These are phyloP conservation scores for Potorous gilbertii DNA, from an alignment of 2,797 vertebrate species.

Conservation along the genomic window DNA sequence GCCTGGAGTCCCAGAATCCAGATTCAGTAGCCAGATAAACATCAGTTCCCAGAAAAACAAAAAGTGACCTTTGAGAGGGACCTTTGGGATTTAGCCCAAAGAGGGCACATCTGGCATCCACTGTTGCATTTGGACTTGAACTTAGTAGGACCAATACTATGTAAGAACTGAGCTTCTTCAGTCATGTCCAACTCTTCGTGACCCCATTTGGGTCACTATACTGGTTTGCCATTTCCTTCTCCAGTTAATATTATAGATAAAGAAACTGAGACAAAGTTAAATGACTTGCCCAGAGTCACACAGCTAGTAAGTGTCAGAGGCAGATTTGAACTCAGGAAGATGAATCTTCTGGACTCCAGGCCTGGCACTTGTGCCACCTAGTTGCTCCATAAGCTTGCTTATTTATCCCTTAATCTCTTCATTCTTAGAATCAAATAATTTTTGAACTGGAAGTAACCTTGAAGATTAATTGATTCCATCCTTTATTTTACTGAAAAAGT, in stretches of 20 bases:
- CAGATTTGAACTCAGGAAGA: neutral
- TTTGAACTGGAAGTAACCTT: neutral
- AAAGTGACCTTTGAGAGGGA: neutral
- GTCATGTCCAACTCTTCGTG: neutral
- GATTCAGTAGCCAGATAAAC: neutral
- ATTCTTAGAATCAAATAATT: constrained; percentile 18
- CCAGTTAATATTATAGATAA: neutral
- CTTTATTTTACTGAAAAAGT: neutral
- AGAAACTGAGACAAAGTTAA: neutral
- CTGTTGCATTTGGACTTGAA: neutral
- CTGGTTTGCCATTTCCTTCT: neutral
- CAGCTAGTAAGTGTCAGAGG: neutral
- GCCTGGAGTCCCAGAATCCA: neutral
- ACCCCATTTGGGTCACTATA: neutral
- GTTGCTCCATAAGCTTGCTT: neutral
- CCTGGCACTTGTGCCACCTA: neutral
- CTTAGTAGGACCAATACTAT: neutral
- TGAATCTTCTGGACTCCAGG: neutral
- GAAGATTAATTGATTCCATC: neutral
- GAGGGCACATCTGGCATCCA: neutral
- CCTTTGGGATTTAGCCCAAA: neutral
- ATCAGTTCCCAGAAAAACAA: neutral
- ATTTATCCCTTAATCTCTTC: neutral
- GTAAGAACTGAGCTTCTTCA: neutral
- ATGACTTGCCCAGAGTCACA: neutral